phyloP scores from a whole-genome alignment of 1,140 invertebrate genomes.

The Xylocopa sonorina region DNA sequence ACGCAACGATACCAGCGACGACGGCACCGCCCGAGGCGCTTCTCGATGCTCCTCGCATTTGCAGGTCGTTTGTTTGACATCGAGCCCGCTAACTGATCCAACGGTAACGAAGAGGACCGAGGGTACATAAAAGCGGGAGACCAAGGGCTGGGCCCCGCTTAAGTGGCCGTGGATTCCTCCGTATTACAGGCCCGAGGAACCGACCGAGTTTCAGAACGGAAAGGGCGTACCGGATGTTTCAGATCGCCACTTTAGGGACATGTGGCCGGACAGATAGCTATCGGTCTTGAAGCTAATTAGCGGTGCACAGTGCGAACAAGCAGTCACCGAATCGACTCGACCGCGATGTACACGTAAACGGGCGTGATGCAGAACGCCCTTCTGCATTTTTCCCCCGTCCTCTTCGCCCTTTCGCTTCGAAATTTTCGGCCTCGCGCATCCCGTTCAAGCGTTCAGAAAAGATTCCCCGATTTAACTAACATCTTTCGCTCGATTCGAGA shows the following conservation, averaged over 20 bases:
- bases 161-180: conserved; percentile 9
- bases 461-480: no score
- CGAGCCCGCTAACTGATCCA: conserved; percentile 41
- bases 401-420: not conserved
- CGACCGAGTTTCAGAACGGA: conserved; percentile 60
- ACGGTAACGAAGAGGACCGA: conserved; percentile 5
- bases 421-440: no score
- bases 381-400: conserved; percentile 15
- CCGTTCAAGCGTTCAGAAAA: no score
- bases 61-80: conserved; percentile 50
- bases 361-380: conserved; percentile 52
- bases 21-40: not conserved
- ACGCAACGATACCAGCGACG: conserved; percentile 17
- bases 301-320: conserved; percentile 71
- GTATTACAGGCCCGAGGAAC: conserved; percentile 3
- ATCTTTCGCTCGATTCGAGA: no score
- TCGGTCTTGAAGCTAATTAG: conserved; percentile 76
- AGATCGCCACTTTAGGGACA: conserved; percentile 72
- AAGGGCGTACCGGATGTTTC: conserved; percentile 74
- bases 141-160: conserved; percentile 4
- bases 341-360: conserved; percentile 47
- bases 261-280: conserved; percentile 72
- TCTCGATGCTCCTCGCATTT: conserved; percentile 26
- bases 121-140: not conserved
- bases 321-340: conserved; percentile 45